Percentiles rank a stretch among this genome's conserved stretches.
Conservation (phyloP, 2,797 vertebrate species). For the Chelidonichthys spinosus region DNA sequence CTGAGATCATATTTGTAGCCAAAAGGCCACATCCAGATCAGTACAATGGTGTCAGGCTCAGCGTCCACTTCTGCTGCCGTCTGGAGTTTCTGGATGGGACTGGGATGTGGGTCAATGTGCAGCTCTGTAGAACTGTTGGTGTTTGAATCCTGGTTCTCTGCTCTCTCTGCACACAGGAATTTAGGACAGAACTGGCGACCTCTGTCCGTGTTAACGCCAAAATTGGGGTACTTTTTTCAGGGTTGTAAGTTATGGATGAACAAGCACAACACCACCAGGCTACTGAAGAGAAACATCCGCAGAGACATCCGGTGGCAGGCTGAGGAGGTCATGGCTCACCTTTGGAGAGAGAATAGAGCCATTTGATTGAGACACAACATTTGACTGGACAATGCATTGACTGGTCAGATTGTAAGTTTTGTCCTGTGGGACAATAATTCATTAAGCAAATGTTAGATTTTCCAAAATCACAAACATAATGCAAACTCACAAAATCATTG, state of each 20-base stretch:
- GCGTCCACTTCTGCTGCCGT: not conserved
- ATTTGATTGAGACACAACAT: not conserved
- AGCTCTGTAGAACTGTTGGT: not conserved
- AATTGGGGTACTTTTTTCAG: not conserved
- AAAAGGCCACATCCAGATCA: slow-evolving; percentile 50
- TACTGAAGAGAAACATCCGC: not conserved
- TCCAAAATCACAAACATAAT: too few species aligned
- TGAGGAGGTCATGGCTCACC: slow-evolving; percentile 12
- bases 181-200: not conserved
- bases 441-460: too few species aligned
- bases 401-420: too few species aligned
- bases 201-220: not conserved
- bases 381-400: not conserved
- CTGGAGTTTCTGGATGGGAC: not conserved
- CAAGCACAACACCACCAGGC: slow-evolving; percentile 3
- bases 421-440: too few species aligned
- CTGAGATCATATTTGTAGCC: accelerated
- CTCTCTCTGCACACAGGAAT: not conserved
- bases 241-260: slow-evolving; percentile 4
- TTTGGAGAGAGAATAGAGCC: not conserved
- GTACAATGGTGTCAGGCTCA: not conserved
- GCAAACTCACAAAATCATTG: too few species aligned
- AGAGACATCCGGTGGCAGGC: not conserved
- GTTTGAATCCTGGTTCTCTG: not conserved
- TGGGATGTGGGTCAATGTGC: not conserved